Evolutionary conservation across 2,888 invertebrate genomes (phyloP), one percentile per base, ranked within the genome.

Genomic region (Tolmerus cingulatus): DNA sequence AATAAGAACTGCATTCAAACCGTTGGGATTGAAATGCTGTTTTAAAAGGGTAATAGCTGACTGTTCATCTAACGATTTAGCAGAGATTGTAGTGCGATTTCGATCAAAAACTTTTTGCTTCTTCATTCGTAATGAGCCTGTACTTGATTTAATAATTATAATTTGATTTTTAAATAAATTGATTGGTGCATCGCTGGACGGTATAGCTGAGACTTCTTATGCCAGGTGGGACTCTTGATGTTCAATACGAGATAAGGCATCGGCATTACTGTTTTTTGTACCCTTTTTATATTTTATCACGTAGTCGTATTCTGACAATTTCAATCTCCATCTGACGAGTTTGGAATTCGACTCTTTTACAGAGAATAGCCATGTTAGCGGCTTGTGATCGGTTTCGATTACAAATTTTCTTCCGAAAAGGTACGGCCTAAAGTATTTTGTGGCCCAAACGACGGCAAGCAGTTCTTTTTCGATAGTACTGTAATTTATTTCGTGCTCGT

Each of bases 401-500:
- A n/a, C 4, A 34, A 34, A 34, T 34, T 34, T 34, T 4, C 34
- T 34, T 0, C 34, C 34, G 5, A 34, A 34, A 5, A 34, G 34
- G 5, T 34, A 34, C 34, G 4, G 34, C 4, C 34, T 34, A 4
- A 34, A 34, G 5, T 34, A 34, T 34, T 34, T 34, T 34, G 34
- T 34, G 2, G 34, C 34, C 34, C 34, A 34, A 0, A 34, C 34
- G 4, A 34, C 34, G 4, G 34, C 34, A 0, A 34, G 34, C 3
- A 4, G 0, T 34, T 34, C 34, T 4, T 34, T 34, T 4, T 34
- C 34, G 1, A 89, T 90, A 0, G 90, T 90, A 1, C 89, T 88
- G 46, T 90, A 91, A 34, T 89, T 90, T 14, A 43, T 40, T 88
- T 90, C 90, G 1, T 89, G 89, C 1, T 88, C 87, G 55, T 89